Base-by-base conservation (phyloP, 2,888 invertebrate species). In the Exocentrus adspersus region DNA sequence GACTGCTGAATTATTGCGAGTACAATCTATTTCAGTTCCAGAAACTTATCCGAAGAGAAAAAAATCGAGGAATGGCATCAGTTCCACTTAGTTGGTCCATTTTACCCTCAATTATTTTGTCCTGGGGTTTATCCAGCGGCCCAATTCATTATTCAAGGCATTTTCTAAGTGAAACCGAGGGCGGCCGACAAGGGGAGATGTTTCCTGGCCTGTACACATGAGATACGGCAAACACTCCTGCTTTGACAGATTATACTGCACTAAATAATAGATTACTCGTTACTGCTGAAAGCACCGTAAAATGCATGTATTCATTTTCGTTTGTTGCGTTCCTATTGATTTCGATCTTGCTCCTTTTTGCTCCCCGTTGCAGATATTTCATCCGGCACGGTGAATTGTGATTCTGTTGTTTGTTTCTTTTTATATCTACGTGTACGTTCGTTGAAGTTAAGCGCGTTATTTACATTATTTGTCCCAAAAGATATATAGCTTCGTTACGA, bases 211-310 rank as follows among this genome's bases (percentile, higher is more conserved):
- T 77, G 78, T 76, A 72, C 74, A 71, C 67, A 73, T 67, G 73
- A 77, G 78, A 79, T 78, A 79, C 75, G 78, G 76, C 74, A 73
- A 75, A 77, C 74, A 74, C 76, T 67, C 72, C 68, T 73, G 76
- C 79, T 78, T 78, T 79, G 78, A 79, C 77, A 78, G 78, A 79
- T 79, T 79, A 79, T 74, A 71, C 72, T 75, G 75, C 75, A 78
- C 74, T 77, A 76, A 78, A 78, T 78, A 78, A 78, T 77, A 78
- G 77, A 74, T 76, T 78, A 77, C 75, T 72, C 71, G 75, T 73
- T 67, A 69, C 67, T 64, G 63, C 66, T 65, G 66, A 67, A 72
- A 73, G 70, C 72, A 53, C 64, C 63, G 65, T 59, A 63, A 69
- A 69, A 70, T 67, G 59, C 63, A 65, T 59, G 62, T 53, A 59